Conservation (phyloP, 2,797 vertebrate genomes). For the Sebastes iracundus region DNA sequence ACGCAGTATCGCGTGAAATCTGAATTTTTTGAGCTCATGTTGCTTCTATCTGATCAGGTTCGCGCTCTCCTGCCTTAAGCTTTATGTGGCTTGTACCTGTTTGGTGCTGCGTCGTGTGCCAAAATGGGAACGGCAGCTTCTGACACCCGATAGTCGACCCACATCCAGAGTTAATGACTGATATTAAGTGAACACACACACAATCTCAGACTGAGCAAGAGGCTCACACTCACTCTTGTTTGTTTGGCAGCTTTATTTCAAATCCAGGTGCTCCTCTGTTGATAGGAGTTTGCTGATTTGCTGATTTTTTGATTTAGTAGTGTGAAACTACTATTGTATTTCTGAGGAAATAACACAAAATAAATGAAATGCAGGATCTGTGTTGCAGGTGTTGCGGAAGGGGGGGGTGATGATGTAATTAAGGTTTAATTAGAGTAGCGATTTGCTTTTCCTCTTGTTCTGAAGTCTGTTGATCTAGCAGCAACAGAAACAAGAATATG, state of each 20-base stretch:
- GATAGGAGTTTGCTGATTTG: conserved; percentile 38
- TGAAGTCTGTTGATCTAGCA: conserved; percentile 21
- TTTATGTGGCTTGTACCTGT: conserved; percentile 17
- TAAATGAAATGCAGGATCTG: conserved; percentile 41
- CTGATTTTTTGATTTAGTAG: conserved; percentile 17
- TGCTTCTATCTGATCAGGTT: conserved; percentile 16
- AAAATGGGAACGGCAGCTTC: conserved; percentile 12
- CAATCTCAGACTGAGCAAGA: conserved; percentile 3
- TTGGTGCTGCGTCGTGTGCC: conserved; percentile 24
- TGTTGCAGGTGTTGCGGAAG: conserved; percentile 19
- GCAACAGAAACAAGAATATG: conserved; percentile 16
- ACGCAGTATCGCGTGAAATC: not conserved
- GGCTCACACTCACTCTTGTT: not conserved
- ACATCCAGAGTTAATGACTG: not conserved
- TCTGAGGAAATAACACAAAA: conserved; percentile 61
- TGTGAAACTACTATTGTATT: conserved; percentile 57
- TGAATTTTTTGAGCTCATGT: not conserved
- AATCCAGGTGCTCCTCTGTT: conserved; percentile 34
- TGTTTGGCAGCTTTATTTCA: conserved; percentile 59
- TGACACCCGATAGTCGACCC: not conserved
- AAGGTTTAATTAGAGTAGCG: conserved; percentile 33
- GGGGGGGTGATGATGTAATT: conserved; percentile 21
- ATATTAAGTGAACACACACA: not conserved
- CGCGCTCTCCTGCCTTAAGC: conserved; percentile 28
- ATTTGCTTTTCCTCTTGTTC: conserved; percentile 19